phyloP scores from a whole-genome alignment of 2,888 invertebrate species.

The Eupelmus urozonus region DNA sequence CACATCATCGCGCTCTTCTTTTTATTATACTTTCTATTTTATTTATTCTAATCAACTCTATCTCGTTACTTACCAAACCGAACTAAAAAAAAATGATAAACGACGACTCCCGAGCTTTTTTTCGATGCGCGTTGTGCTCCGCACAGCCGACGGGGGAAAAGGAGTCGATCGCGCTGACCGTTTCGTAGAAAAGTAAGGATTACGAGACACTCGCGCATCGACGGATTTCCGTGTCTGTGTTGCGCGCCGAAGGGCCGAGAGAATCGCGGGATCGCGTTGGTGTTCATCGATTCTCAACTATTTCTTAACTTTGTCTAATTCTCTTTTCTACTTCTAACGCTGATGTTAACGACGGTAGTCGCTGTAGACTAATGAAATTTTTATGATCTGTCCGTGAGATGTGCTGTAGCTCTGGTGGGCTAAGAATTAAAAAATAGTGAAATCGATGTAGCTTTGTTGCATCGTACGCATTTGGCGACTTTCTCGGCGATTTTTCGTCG shows the following conservation, averaged over 20 bases:
- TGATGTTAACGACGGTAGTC: background rate
- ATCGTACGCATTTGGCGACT: constrained; percentile 14
- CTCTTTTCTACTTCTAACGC: too few relatives aligned
- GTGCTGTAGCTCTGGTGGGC: too few relatives aligned
- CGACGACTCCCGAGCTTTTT: background rate
- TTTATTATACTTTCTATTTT: constrained; percentile 28
- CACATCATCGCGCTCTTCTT: constrained; percentile 37
- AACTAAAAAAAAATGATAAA: background rate
- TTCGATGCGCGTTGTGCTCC: background rate
- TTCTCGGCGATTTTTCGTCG: constrained; percentile 31
- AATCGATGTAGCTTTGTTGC: constrained; percentile 48
- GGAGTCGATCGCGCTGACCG: background rate
- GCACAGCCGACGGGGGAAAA: background rate
- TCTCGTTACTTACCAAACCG: constrained; percentile 1
- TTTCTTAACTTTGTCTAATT: too few relatives aligned
- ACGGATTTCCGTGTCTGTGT: background rate
- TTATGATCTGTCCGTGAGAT: too few relatives aligned
- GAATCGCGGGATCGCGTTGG: constrained; percentile 19
- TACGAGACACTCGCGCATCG: background rate
- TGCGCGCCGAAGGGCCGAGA: constrained; percentile 34
- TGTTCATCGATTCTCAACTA: constrained; percentile 42
- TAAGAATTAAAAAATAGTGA: background rate
- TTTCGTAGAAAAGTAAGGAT: background rate
- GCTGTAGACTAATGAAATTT: too few relatives aligned
- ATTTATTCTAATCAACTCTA: background rate